Evolutionary conservation across 2,113 vertebrate genomes (phyloP).

Genomic region (Sardina pilchardus): DNA sequence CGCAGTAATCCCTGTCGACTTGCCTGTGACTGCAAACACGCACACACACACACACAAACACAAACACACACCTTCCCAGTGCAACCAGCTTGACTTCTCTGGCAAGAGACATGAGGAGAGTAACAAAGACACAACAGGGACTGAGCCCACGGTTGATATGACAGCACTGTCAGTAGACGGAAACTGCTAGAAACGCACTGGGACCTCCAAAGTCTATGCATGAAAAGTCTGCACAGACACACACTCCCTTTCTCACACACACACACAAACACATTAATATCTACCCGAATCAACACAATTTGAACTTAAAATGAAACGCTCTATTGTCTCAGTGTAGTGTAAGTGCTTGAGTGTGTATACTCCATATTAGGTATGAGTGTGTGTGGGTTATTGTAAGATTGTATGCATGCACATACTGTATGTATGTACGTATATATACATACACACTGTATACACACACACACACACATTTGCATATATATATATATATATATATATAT

Average conservation of each 20-base stretch:
- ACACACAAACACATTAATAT: background rate
- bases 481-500: too few species aligned
- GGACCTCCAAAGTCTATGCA: background rate
- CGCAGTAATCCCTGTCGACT: conserved; percentile 11
- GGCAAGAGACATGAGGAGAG: background rate
- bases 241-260: background rate
- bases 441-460: too few species aligned
- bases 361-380: background rate
- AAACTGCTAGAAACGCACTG: background rate
- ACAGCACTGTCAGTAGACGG: background rate
- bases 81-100: conserved; percentile 2
- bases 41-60: background rate
- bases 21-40: background rate
- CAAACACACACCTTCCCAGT: background rate
- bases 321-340: background rate
- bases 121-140: background rate
- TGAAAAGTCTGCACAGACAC: background rate
- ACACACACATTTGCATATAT: too few species aligned
- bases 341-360: background rate
- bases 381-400: background rate
- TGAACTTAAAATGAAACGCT: background rate
- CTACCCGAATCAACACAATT: background rate
- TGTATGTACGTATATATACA: too few species aligned
- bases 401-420: background rate
- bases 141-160: background rate